Percentiles rank a stretch among this genome's conserved stretches.
Evolutionary conservation across 2,113 vertebrate species (phyloP).

Genomic region (Stictonetta naevosa): DNA sequence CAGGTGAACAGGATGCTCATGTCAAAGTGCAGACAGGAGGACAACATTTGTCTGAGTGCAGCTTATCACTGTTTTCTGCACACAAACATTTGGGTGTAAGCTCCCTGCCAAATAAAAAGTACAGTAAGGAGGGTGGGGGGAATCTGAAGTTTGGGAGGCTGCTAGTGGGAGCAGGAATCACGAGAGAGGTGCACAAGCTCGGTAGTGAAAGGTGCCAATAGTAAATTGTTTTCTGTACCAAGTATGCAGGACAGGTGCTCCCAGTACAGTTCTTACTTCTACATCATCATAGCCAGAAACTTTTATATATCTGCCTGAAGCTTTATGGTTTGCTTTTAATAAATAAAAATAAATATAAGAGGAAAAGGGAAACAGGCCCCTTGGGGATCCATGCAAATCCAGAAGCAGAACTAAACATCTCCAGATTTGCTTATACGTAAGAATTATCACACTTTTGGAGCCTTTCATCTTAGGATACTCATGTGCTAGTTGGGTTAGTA

Average conservation of each 20-base stretch:
- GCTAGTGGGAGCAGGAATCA: neutral
- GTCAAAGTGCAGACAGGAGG: neutral
- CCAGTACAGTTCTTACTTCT: neutral
- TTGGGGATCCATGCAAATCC: neutral
- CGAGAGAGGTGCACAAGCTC: neutral
- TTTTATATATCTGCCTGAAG: neutral
- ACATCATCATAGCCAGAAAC: neutral
- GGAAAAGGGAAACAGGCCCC: neutral
- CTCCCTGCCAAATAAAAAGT: neutral
- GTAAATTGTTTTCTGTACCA: neutral
- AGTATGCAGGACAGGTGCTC: neutral
- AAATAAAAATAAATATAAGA: neutral
- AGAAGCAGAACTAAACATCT: neutral
- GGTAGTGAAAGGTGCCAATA: neutral
- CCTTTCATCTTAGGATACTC: neutral
- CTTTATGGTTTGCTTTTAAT: neutral
- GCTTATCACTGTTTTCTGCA: neutral
- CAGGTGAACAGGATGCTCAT: neutral
- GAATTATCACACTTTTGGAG: neutral
- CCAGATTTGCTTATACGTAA: neutral
- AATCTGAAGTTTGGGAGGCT: neutral
- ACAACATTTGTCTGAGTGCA: neutral
- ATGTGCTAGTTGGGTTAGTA: neutral
- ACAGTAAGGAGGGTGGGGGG: neutral
- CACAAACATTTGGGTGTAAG: neutral